phyloP scores from a whole-genome alignment of 2,797 vertebrate species.

The Melanotaenia nigrans region DNA sequence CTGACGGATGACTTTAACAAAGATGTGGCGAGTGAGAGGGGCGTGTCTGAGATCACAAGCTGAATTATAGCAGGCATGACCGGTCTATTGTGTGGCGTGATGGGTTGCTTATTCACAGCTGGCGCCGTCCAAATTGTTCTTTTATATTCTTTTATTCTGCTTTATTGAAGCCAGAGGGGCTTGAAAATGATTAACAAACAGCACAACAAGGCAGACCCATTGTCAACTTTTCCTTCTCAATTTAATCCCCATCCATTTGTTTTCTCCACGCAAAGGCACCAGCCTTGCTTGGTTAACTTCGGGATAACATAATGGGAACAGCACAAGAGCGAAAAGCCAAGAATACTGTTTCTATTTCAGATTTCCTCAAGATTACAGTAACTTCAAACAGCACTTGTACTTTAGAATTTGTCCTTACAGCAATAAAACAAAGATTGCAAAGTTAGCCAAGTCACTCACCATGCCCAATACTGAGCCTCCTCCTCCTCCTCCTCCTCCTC shows the following conservation, averaged over 20 bases:
- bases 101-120: conserved; percentile 89
- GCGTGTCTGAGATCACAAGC: conserved; percentile 91
- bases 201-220: conserved; percentile 75
- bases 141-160: conserved; percentile 87
- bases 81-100: conserved; percentile 89
- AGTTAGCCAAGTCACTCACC: conserved; percentile 21
- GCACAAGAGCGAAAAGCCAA: conserved; percentile 13
- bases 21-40: conserved; percentile 88
- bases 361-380: not conserved
- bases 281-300: conserved; percentile 76
- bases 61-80: conserved; percentile 88
- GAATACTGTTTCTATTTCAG: not conserved
- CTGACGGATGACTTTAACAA: conserved; percentile 94
- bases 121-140: conserved; percentile 89
- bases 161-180: conserved; percentile 87
- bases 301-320: conserved; percentile 56
- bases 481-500: conserved; percentile 5
- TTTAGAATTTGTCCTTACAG: conserved; percentile 15
- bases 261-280: conserved; percentile 61
- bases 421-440: conserved; percentile 17
- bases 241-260: conserved; percentile 79
- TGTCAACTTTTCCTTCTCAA: conserved; percentile 78
- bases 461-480: conserved; percentile 2
- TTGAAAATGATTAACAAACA: conserved; percentile 84
- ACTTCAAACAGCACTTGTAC: not conserved